Percentiles rank a stretch among this genome's conserved stretches.
Conservation (phyloP, 2,113 vertebrate genomes). For the Lipophrys pholis region DNA sequence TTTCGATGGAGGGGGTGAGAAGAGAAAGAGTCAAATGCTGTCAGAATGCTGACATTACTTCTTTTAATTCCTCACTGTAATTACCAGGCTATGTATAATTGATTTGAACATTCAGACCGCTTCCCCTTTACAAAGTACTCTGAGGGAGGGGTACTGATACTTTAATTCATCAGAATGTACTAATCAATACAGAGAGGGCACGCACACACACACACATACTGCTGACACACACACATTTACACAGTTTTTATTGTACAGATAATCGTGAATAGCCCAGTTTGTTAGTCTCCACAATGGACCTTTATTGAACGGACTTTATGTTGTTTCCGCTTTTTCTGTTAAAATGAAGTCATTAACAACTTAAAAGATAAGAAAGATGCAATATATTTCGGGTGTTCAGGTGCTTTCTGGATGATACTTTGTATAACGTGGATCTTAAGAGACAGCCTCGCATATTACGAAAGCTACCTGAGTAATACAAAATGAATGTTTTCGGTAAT, state of each 20-base stretch:
- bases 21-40: slow-evolving; percentile 19
- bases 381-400: no score
- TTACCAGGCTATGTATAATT: slow-evolving; percentile 85
- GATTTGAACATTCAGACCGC: slow-evolving; percentile 72
- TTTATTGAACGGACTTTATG: background rate
- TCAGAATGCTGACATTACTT: slow-evolving; percentile 79
- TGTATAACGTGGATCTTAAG: no score
- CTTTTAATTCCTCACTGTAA: slow-evolving; percentile 84
- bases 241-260: background rate
- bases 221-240: slow-evolving; percentile 7
- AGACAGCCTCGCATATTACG: no score
- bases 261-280: background rate
- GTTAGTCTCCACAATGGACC: background rate
- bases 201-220: background rate
- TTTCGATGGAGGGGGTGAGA: slow-evolving; percentile 33
- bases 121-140: slow-evolving; percentile 81
- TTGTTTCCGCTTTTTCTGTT: no score
- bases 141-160: slow-evolving; percentile 60
- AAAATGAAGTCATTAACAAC: no score
- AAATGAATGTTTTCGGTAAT: no score
- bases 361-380: no score
- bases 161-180: slow-evolving; percentile 74
- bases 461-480: no score
- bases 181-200: slow-evolving; percentile 60
- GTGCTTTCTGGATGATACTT: no score